Conservation (phyloP, 2,113 vertebrate species). For the Pogonocichla stellata region DNA sequence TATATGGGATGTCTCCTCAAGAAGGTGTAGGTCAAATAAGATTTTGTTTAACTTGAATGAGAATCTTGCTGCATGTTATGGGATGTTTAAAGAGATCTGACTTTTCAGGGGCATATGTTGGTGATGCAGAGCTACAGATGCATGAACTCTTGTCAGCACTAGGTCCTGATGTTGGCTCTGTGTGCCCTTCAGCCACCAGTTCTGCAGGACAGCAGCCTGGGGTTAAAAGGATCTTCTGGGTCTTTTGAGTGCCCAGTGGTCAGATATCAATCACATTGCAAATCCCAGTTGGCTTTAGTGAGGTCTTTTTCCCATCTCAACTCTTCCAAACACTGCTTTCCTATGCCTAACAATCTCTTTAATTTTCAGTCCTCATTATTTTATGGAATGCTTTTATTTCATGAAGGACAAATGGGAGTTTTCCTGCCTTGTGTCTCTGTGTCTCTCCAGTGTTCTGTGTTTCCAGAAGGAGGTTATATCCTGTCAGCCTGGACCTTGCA, state of each 20-base stretch:
- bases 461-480: not conserved
- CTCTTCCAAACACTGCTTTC: not conserved
- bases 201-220: not conserved
- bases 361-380: not conserved
- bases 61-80: not conserved
- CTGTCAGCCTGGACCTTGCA: not conserved
- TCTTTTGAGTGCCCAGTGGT: not conserved
- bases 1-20: accelerated
- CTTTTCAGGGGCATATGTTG: not conserved
- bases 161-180: not conserved
- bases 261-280: not conserved
- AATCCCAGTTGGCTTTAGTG: not conserved
- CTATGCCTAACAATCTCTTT: not conserved
- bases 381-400: not conserved
- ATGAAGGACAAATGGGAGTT: not conserved
- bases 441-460: not conserved
- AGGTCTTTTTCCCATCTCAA: not conserved
- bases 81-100: not conserved
- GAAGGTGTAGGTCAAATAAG: not conserved
- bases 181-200: not conserved
- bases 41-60: not conserved
- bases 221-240: not conserved
- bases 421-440: not conserved
- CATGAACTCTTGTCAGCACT: accelerated
- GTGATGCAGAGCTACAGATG: not conserved